These are phyloP conservation scores for Drosophila repleta DNA, from an alignment of 1,140 invertebrate species.

Conservation along the genomic window DNA sequence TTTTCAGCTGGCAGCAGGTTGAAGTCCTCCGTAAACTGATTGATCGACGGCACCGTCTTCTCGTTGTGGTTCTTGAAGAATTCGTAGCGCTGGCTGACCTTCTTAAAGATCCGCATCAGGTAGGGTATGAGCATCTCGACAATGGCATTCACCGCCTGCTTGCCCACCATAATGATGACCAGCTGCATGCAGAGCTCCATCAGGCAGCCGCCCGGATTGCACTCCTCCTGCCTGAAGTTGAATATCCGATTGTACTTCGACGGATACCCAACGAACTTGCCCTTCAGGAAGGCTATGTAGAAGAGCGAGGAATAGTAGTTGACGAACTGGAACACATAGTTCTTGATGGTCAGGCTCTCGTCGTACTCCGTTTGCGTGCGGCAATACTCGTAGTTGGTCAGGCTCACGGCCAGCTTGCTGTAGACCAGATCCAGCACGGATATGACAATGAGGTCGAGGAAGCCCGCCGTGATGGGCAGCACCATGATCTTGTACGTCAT, in stretches of 20 bases:
- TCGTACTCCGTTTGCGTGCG: conserved; percentile 94
- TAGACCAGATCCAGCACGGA: conserved; percentile 85
- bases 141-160: conserved; percentile 92
- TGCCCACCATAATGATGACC: conserved; percentile 93
- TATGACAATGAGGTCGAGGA: conserved; percentile 89
- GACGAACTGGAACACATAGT: conserved; percentile 94
- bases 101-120: conserved; percentile 82
- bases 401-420: conserved; percentile 84
- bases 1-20: conserved; percentile 88
- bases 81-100: conserved; percentile 58
- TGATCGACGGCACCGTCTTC: conserved; percentile 80
- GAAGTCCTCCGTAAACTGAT: conserved; percentile 92
- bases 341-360: conserved; percentile 92
- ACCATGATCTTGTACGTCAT: conserved; percentile 88
- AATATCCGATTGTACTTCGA: conserved; percentile 90
- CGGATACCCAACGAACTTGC: conserved; percentile 91
- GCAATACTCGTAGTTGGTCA: conserved; percentile 92
- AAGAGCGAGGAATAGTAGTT: conserved; percentile 95
- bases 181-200: conserved; percentile 93
- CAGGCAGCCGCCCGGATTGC: conserved; percentile 91
- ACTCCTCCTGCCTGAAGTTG: conserved; percentile 86
- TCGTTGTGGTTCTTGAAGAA: conserved; percentile 54
- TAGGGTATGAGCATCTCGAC: conserved; percentile 90
- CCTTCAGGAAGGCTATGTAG: conserved; percentile 94
- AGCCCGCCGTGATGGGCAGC: conserved; percentile 87